phyloP scores from a whole-genome alignment of 2,113 vertebrate genomes.

The pig (Sus scrofa) region DNA sequence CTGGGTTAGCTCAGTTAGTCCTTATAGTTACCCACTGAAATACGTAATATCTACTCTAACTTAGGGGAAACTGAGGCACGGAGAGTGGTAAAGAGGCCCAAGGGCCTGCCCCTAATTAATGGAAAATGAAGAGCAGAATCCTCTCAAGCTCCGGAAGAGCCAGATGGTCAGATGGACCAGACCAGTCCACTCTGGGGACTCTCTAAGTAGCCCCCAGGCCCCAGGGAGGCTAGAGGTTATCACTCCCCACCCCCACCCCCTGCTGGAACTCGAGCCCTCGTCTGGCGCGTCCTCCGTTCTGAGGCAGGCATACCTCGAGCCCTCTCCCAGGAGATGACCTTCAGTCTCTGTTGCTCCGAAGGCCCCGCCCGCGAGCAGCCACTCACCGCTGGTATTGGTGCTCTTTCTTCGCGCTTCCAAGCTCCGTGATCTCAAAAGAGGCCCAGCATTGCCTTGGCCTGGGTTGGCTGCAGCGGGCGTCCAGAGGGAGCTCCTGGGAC shows the following conservation, averaged over 20 bases:
- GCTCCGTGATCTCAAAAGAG: neutral
- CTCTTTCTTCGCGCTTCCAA: neutral
- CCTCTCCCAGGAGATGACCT: neutral
- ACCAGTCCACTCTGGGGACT: too few relatives aligned
- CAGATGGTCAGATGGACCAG: neutral
- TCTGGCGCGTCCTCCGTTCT: rapidly evolving
- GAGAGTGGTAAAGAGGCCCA: neutral
- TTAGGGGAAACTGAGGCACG: neutral
- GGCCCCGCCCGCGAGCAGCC: rapidly evolving
- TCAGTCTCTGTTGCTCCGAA: rapidly evolving
- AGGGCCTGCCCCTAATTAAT: neutral
- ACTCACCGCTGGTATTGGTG: too few relatives aligned
- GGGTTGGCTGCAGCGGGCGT: neutral
- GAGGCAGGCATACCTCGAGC: neutral
- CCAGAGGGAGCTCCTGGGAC: rapidly evolving
- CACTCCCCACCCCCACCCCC: too few relatives aligned
- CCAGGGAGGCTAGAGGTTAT: neutral
- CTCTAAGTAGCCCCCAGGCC: rapidly evolving
- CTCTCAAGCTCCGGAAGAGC: neutral
- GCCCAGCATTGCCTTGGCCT: neutral
- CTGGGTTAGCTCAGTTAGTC: neutral
- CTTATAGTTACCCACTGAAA: neutral
- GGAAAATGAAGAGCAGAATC: neutral
- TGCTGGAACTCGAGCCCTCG: rapidly evolving
- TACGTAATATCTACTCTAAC: neutral